Evolutionary conservation across 1,140 invertebrate species (phyloP).

Genomic region (Brachionus koreanus): DNA sequence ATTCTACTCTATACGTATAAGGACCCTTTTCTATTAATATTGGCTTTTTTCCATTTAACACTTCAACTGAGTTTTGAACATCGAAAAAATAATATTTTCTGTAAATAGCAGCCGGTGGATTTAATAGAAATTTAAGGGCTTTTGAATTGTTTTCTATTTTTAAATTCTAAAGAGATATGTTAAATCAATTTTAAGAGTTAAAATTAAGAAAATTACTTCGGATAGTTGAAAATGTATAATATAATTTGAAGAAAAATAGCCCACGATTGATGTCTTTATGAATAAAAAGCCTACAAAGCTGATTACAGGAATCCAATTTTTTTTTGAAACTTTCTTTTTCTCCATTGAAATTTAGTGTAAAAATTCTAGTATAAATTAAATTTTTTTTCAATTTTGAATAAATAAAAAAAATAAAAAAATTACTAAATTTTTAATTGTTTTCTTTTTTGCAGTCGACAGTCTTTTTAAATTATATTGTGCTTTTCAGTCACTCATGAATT

Average conservation of each 20-base stretch:
- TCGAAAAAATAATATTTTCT: slow-evolving; percentile 28
- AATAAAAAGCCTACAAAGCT: background rate
- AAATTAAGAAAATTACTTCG: background rate
- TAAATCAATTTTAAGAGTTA: background rate
- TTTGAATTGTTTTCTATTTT: background rate
- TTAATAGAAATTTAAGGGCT: background rate
- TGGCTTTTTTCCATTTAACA: slow-evolving; percentile 4
- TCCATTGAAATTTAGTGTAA: no score
- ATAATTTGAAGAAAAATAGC: background rate
- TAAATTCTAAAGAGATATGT: background rate
- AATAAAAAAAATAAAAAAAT: no score
- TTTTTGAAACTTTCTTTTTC: no score
- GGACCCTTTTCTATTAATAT: background rate
- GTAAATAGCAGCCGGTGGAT: background rate
- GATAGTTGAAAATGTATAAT: background rate
- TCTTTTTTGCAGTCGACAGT: no score
- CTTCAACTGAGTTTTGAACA: background rate
- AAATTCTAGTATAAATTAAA: no score
- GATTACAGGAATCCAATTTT: no score
- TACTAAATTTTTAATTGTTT: no score
- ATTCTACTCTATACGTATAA: background rate
- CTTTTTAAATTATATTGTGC: no score
- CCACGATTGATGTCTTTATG: background rate
- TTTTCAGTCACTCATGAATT: no score
- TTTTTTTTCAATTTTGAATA: no score